A percentile compares a stretch with the other conserved stretches of the same genome.
Conservation (phyloP, 1,140 invertebrate species). For the Hylyphantes graminicola region DNA sequence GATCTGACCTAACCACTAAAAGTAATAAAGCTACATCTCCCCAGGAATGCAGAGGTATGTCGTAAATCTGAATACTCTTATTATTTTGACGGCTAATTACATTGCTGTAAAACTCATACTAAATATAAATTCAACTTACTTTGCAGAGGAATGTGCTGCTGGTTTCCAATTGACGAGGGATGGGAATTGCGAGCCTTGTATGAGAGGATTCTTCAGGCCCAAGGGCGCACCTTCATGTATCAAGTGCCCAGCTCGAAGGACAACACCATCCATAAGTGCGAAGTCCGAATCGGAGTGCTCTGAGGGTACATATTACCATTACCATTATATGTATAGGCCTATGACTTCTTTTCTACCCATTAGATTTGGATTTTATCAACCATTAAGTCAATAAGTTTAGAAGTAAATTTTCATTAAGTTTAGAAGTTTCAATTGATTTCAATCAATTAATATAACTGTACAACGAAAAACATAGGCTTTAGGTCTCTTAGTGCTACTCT, state of each 20-base stretch:
- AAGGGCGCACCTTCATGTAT: constrained; percentile 89
- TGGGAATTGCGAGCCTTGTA: constrained; percentile 92
- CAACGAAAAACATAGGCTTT: too few species aligned
- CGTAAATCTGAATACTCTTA: too few species aligned
- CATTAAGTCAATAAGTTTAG: too few species aligned
- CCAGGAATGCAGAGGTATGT: constrained; percentile 68
- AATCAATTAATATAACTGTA: too few species aligned
- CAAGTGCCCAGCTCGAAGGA: constrained; percentile 87
- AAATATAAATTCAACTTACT: background rate
- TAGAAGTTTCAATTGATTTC: too few species aligned
- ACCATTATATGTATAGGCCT: too few species aligned
- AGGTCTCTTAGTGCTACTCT: too few species aligned
- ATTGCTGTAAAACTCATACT: background rate
- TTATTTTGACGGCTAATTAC: too few species aligned
- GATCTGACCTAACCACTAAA: constrained; percentile 91
- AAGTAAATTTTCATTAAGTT: too few species aligned
- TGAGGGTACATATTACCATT: constrained; percentile 71
- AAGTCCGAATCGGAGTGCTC: constrained; percentile 90
- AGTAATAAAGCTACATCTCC: constrained; percentile 88
- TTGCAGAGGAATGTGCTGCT: constrained; percentile 80
- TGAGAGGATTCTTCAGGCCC: constrained; percentile 88
- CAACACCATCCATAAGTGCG: constrained; percentile 85
- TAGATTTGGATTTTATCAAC: too few species aligned
- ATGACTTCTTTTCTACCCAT: too few species aligned
- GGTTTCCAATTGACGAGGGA: constrained; percentile 87